Evolutionary conservation across 92 coral and sea anemone species (phyloP).

Genomic region (Epizoanthus rinbou): DNA sequence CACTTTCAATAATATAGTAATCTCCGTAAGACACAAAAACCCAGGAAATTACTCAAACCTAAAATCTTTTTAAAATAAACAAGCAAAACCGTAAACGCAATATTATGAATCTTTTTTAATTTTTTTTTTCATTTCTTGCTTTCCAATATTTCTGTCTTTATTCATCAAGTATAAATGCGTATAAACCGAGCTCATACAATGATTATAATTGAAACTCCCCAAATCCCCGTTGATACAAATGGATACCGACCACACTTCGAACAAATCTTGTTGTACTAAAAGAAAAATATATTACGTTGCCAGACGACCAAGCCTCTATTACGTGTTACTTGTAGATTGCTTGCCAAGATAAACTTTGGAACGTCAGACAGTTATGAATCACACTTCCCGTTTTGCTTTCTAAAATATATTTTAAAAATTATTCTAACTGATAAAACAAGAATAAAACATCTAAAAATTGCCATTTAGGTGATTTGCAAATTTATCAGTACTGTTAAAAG

Average conservation of each 20-base stretch:
- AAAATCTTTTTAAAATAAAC: background rate
- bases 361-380: background rate
- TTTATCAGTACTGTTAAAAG: no score
- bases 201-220: background rate
- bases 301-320: conserved; percentile 1
- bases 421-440: no score
- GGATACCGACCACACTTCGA: background rate
- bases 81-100: background rate
- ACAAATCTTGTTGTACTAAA: conserved; percentile 17
- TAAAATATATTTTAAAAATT: no score
- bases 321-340: background rate
- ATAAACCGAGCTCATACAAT: background rate
- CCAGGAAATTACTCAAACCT: conserved; percentile 1
- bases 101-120: background rate
- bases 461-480: no score
- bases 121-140: background rate
- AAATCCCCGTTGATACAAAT: conserved; percentile 17
- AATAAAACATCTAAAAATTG: no score
- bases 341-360: background rate
- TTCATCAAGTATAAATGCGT: background rate
- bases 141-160: background rate
- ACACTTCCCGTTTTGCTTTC: background rate
- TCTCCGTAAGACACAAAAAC: background rate
- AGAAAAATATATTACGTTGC: background rate
- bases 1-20: conserved; percentile 7